Base-by-base conservation (phyloP, 2,113 vertebrate species). In the Promerops cafer region DNA sequence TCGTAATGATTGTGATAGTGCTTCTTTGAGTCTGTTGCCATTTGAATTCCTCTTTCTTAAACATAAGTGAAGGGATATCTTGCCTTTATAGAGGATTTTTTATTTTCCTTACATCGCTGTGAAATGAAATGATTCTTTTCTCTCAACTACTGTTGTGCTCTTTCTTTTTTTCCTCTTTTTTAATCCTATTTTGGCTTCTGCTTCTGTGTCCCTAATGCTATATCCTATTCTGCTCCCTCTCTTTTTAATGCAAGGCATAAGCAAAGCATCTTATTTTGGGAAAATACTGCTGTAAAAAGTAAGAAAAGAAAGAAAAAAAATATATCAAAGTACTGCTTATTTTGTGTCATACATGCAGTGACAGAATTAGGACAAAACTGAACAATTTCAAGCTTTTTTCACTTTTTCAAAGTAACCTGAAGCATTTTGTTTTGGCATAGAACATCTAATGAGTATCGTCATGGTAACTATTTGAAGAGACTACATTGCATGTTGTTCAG, bases 281-380 rank as follows among this genome's bases (percentile, higher is more conserved):
- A 93, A 94, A 95, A 86, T 54, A 69, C 13, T 88, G 66, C 85
- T 92, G 35, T 56, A 87, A 89, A 89, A 77, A 42, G 39, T 89
- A 69, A 50, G 30, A 1, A 33, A 82, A 86, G 70, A 68, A 68
- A 20, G 50, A 53, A 10, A 54, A 72, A 40, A 78, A 53, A 35
- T 6, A 54, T 35, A 82, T 89, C 90, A 93, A 97, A 96, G 81
- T 35, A 70, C 30, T 91, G 31, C 69, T 65, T 88, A 37, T 91
- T 94, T 89, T 52, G 3, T 95, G 75, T 89, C 71, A 91, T 76
- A 39, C 50, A 68, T 86, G 42, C 69, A 42, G 39, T 94, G 96
- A 94, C 93, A 97, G 93, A 97, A 95, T 96, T 92, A 90, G 96
- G 94, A 83, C 86, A 86, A 93, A 90, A 71, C 45, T 53, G 71